Evolutionary conservation across 2,888 invertebrate genomes (phyloP).

Genomic region (Thysanoteuthis rhombus): DNA sequence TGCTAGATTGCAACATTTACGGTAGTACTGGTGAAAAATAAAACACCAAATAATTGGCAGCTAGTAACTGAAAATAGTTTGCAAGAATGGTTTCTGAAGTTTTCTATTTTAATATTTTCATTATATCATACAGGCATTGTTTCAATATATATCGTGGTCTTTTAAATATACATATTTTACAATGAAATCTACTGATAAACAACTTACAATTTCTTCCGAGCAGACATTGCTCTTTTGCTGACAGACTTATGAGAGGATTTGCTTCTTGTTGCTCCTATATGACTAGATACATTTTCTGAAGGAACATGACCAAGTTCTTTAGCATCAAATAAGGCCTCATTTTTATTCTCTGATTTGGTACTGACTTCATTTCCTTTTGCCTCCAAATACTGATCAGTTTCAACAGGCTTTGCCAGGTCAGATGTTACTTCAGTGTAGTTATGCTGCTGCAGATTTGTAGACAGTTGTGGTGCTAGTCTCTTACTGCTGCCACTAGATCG

Average conservation of each 20-base stretch:
- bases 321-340: not conserved
- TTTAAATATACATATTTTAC: too few relatives aligned
- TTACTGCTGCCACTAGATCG: not conserved
- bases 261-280: not conserved
- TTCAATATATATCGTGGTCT: too few relatives aligned
- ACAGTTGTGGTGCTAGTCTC: not conserved
- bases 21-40: too few relatives aligned
- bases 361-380: not conserved
- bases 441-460: not conserved
- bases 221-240: not conserved
- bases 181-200: not conserved
- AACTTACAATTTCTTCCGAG: constrained; percentile 12
- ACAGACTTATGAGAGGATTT: not conserved
- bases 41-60: too few relatives aligned
- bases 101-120: too few relatives aligned
- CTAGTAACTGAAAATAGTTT: too few relatives aligned
- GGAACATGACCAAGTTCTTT: not conserved
- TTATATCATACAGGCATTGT: too few relatives aligned
- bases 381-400: not conserved
- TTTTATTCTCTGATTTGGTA: not conserved
- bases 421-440: not conserved
- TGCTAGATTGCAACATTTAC: too few relatives aligned
- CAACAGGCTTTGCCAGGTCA: not conserved
- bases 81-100: too few relatives aligned
- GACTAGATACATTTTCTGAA: not conserved